Evolutionary conservation across 1,140 invertebrate genomes (phyloP).

Genomic region (Meloidogyne exigua): DNA sequence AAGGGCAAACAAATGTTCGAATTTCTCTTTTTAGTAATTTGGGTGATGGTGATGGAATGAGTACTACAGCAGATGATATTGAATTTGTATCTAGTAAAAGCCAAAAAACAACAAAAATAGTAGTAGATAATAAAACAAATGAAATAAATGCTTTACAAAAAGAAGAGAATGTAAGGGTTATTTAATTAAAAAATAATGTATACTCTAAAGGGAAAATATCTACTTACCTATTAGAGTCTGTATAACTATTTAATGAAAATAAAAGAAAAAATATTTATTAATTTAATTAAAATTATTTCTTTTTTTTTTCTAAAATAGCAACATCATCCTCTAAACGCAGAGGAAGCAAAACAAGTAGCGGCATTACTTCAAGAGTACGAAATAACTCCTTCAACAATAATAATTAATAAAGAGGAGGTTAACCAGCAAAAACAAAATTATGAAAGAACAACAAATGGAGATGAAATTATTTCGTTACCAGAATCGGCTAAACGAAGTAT

Average conservation of each 20-base stretch:
- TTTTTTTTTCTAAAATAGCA: neutral
- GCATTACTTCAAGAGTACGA: constrained; percentile 42
- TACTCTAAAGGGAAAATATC: no score
- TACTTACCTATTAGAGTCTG: no score
- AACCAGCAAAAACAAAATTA: neutral
- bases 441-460: neutral
- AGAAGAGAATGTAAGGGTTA: neutral
- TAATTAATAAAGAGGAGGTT: neutral
- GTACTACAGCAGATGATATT: constrained; percentile 25
- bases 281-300: neutral
- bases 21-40: constrained; percentile 11
- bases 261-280: neutral
- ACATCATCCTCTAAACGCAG: constrained; percentile 2
- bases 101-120: neutral
- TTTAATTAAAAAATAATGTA: no score
- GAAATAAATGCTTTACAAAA: neutral
- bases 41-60: constrained; percentile 21
- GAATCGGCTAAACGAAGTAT: constrained; percentile 12
- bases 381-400: neutral
- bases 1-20: neutral
- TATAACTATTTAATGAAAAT: neutral
- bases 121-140: neutral
- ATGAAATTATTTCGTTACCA: constrained; percentile 12
- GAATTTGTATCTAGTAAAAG: constrained; percentile 14
- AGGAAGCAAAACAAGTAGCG: constrained; percentile 33